Base-by-base conservation (phyloP, 2,888 invertebrate genomes). In the Dysmachus trigonus region DNA sequence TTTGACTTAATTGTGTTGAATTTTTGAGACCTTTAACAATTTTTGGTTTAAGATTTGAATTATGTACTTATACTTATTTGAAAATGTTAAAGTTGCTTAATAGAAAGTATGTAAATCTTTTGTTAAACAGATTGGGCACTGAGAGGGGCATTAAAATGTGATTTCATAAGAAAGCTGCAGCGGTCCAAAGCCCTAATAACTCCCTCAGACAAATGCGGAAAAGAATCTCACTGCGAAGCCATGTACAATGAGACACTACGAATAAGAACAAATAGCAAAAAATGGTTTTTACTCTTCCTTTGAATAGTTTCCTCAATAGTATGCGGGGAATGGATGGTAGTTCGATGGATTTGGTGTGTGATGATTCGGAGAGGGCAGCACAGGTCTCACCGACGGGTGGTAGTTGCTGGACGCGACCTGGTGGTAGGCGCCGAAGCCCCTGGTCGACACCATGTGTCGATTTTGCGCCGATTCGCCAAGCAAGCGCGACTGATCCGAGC, bases 351-450 rank as follows among this genome's bases (percentile, higher is more conserved):
- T 92, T 88, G 92, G 91, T 89, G 92, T 90, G 88, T 92, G 92
- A 88, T 92, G 92, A 89, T 92, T 92, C 30, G 91, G 90, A 27
- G 92, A 90, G 30, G 92, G 91, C 83, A 92, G 86, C 2, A 92
- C 91, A 10, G 91, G 91, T 76, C 92, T 88, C 2, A 91, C 92
- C 1, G 91, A 91, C 73, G 91, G 92, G 89, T 92, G 92, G 88
- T 92, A 92, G 85, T 92, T 92, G 47, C 91, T 90, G 2, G 92
- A 90, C 3, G 92, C 90, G 82, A 92, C 92, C 88, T 92, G 92
- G 89, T 92, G 92, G 87, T 92, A 92, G 10, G 92, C 92, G 1
- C 92, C 92, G 87, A 92, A 92, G 71, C 92, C 91, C n/a, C 92
- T 88, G 0, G 92, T 90, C 5, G 89, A 88, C n/a, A 89, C 89